Conservation (phyloP, 2,113 vertebrate species). For the Xiphias gladius region DNA sequence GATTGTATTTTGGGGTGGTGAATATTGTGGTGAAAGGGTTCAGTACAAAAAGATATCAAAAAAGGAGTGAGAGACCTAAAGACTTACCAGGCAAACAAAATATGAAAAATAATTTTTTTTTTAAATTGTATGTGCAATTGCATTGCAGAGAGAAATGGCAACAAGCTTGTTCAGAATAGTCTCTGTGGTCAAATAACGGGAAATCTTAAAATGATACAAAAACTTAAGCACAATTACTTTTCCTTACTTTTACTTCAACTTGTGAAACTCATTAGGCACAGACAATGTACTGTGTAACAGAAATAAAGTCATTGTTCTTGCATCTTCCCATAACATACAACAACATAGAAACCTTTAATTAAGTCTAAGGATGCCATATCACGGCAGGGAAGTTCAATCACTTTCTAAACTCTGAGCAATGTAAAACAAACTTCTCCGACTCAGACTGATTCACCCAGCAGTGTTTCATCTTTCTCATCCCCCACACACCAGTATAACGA, state of each 20-base stretch:
- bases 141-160: neutral
- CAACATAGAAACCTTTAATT: slow-evolving; percentile 23
- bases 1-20: neutral
- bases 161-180: slow-evolving; percentile 8
- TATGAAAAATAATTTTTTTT: too few species aligned
- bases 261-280: slow-evolving; percentile 14
- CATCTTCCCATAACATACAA: neutral
- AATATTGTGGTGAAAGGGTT: slow-evolving; percentile 3
- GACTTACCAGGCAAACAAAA: neutral
- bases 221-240: slow-evolving; percentile 6
- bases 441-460: slow-evolving; percentile 49
- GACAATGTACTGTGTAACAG: neutral
- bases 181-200: neutral
- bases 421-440: slow-evolving; percentile 59
- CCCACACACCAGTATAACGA: slow-evolving; percentile 42
- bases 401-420: slow-evolving; percentile 31
- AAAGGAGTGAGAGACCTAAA: slow-evolving; percentile 1
- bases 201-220: neutral
- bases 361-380: neutral
- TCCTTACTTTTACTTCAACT: slow-evolving; percentile 12
- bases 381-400: slow-evolving; percentile 5
- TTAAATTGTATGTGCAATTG: neutral
- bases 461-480: slow-evolving; percentile 59
- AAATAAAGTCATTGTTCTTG: neutral
- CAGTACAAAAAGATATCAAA: neutral